Conservation (phyloP, 2,113 vertebrate genomes). For the Leptocoma aspasia region DNA sequence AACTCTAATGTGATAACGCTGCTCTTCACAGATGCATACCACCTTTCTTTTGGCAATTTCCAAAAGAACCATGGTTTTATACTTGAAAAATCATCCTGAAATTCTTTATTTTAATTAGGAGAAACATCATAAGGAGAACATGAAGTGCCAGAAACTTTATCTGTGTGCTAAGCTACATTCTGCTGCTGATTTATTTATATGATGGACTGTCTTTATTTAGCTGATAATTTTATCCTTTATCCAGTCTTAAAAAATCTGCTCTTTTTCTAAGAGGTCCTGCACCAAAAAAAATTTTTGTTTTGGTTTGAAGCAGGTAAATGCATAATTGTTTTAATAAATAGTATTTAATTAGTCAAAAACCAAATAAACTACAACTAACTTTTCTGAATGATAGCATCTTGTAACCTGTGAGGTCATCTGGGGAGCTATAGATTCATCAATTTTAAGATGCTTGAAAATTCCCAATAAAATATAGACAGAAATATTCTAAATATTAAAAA, state of each 20-base stretch:
- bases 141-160: background rate
- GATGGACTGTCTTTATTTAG: background rate
- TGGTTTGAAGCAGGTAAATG: background rate
- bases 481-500: background rate
- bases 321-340: background rate
- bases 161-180: background rate
- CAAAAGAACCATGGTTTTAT: background rate
- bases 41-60: background rate
- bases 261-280: background rate
- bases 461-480: background rate
- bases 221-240: background rate
- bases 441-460: conserved; percentile 27
- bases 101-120: background rate
- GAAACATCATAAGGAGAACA: background rate
- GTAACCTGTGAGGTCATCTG: background rate
- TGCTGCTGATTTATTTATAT: background rate
- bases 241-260: background rate
- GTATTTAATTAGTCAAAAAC: background rate
- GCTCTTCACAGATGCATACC: background rate
- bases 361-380: background rate
- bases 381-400: background rate
- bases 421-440: background rate
- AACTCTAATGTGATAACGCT: background rate
- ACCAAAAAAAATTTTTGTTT: background rate
- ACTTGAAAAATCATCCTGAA: background rate